A percentile compares a stretch with the other conserved stretches of the same genome.
These are phyloP conservation scores for Nylanderia fulva DNA, from an alignment of 1,140 invertebrate species.

Conservation along the genomic window DNA sequence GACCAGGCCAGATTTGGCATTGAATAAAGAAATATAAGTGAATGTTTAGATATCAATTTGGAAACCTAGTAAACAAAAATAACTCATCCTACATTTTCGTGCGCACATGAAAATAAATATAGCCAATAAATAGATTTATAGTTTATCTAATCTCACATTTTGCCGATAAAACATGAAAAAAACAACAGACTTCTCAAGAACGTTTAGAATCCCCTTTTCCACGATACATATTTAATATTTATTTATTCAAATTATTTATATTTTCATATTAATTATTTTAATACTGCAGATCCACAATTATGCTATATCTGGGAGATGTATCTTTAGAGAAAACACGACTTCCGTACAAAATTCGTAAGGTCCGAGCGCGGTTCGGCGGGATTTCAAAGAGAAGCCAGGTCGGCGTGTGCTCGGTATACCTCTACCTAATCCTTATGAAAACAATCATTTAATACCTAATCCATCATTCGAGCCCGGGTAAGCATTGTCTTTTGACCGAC, in stretches of 20 bases:
- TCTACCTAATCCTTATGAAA: conserved; percentile 79
- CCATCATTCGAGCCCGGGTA: conserved; percentile 67
- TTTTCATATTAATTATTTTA: not conserved
- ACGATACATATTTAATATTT: not conserved
- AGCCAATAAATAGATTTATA: no score
- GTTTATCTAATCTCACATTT: no score
- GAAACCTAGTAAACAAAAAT: no score
- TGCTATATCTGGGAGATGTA: conserved; percentile 53
- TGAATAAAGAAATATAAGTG: no score
- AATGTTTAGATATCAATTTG: no score
- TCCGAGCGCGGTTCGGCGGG: not conserved
- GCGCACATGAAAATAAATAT: no score
- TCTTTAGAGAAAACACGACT: conserved; percentile 68
- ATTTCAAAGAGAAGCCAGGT: conserved; percentile 10
- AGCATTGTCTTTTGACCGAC: conserved; percentile 70
- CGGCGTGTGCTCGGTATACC: conserved; percentile 21
- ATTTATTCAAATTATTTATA: not conserved
- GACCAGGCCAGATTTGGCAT: no score
- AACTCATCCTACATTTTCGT: no score
- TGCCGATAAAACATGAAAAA: no score
- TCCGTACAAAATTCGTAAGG: conserved; percentile 45
- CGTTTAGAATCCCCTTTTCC: no score
- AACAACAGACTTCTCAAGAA: no score
- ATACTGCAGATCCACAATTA: not conserved
- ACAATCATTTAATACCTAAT: conserved; percentile 81